Base-by-base conservation (phyloP, 1,140 invertebrate genomes). In the Microvelia longipes region DNA sequence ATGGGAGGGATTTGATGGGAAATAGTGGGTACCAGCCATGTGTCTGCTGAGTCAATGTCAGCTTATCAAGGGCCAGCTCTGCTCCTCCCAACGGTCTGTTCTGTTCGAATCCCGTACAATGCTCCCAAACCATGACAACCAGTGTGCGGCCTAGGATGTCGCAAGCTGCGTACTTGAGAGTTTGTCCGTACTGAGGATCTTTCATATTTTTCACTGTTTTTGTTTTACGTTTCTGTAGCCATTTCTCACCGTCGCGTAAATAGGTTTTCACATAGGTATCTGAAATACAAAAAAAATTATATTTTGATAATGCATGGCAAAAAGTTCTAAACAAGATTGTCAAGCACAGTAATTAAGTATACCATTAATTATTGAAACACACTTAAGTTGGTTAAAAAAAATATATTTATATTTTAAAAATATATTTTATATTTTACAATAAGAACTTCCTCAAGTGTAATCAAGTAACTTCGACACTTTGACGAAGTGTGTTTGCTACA, bases 181-280 rank as follows among this genome's bases (percentile, higher is more conserved):
- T 94, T 78, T 94, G 91, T 61, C 88, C 86, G 79, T 90, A 97
- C 74, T 90, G 84, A 5, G 93, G 93, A 76, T 92, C 90, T 68
- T 84, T 85, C 28, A 86, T 87, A 73, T 90, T 89, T 28, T 89
- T 84, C 1, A 92, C 83, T 0, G 92, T 87, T 35, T 90, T 83
- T 0, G 93, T 96, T 78, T 96, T 97, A 72, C 92, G 88, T 77
- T 95, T 96, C 76, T 94, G 90, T 68, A 94, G 80, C 85, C 90
- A 89, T 73, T 90, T 87, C 66, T 92, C 89, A 29, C 91, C 90
- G 75, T 94, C 91, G 29, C 91, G 86, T 29, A 97, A 81, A 77
- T 95, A 96, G 66, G 92, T 95, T 81, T 96, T 96, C 66, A 96
- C 92, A 80, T 96, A 97, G 1, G 93, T 95, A 77, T 96, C 93